A percentile compares a stretch with the other conserved stretches of the same genome.
phyloP scores from a whole-genome alignment of 2,113 vertebrate species.

The Neolamprologus variostigma region DNA sequence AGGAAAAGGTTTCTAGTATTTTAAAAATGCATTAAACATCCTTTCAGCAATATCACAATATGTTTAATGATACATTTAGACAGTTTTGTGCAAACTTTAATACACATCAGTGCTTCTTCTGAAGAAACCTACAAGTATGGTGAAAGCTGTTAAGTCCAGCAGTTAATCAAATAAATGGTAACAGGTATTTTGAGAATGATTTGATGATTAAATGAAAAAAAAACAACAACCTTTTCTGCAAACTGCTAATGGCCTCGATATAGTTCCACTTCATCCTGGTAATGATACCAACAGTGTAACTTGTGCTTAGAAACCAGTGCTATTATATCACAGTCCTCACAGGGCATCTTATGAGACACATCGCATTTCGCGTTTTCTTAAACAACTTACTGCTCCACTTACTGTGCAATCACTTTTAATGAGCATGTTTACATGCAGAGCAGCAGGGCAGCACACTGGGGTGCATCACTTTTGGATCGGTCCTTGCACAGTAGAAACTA shows the following conservation, averaged over 20 bases:
- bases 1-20: not conserved
- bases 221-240: not conserved
- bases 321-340: not conserved
- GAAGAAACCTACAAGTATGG: not conserved
- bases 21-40: not conserved
- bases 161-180: not conserved
- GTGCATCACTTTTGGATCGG: not conserved
- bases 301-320: not conserved
- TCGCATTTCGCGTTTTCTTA: not conserved
- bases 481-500: not conserved
- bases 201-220: not conserved
- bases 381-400: constrained; percentile 7
- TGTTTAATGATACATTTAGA: not conserved
- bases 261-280: not conserved
- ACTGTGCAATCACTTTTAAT: constrained; percentile 15
- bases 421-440: constrained; percentile 5
- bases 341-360: not conserved
- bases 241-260: not conserved
- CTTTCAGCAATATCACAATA: not conserved
- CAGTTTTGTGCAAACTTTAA: not conserved
- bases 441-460: not conserved
- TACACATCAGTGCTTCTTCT: not conserved
- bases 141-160: not conserved
- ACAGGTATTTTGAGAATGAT: not conserved
- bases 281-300: not conserved